phyloP scores from a whole-genome alignment of 2,888 invertebrate genomes.

The Zele albiditarsus region DNA sequence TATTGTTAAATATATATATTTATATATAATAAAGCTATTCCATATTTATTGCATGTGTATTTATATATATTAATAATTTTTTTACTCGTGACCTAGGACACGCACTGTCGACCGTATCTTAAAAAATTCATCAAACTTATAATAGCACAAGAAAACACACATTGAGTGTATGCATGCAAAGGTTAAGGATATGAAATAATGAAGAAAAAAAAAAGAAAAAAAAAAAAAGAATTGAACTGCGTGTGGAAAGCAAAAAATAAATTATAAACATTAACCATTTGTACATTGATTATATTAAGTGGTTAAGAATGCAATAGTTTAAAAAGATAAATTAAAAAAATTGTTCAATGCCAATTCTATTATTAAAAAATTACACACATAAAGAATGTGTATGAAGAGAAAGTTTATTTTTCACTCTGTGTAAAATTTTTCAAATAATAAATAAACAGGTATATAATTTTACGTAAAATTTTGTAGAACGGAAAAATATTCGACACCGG shows the following conservation, averaged over 20 bases:
- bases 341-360: no score
- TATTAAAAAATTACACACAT: no score
- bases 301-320: no score
- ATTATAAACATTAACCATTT: no score
- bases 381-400: no score
- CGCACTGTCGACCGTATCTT: constrained; percentile 67
- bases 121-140: constrained; percentile 60
- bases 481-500: constrained; percentile 13
- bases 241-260: no score
- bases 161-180: neutral
- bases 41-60: neutral
- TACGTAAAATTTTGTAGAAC: neutral
- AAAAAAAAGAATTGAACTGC: neutral
- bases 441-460: neutral
- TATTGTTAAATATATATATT: no score
- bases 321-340: no score
- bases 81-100: constrained; percentile 71
- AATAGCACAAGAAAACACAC: constrained; percentile 9
- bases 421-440: neutral
- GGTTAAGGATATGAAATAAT: neutral
- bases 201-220: neutral
- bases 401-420: no score
- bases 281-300: no score
- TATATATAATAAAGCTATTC: no score
- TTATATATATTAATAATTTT: constrained; percentile 18